Evolutionary conservation across 1,140 invertebrate species (phyloP).

Genomic region (Dendrolimus punctatus): DNA sequence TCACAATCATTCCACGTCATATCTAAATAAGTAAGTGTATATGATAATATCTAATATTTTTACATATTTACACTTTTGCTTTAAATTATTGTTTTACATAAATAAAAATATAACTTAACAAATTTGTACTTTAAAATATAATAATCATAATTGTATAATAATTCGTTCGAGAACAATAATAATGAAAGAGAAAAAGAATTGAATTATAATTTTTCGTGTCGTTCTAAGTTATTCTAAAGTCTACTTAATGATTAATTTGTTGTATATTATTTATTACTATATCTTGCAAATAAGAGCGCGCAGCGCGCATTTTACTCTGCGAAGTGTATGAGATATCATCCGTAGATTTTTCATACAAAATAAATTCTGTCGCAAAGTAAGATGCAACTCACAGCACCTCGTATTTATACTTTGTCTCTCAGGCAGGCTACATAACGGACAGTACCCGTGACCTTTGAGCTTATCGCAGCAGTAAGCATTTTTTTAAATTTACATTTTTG

Average conservation of each 20-base stretch:
- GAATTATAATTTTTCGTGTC: conserved; percentile 33
- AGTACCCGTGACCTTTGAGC: no score
- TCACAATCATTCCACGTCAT: conserved; percentile 46
- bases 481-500: no score
- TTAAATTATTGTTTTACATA: conserved; percentile 43
- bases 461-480: no score
- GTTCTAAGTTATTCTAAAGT: conserved; percentile 49
- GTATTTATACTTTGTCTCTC: no score
- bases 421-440: no score
- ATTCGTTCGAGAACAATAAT: no score
- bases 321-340: no score
- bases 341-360: no score
- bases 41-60: conserved; percentile 66
- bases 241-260: conserved; percentile 65
- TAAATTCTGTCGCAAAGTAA: no score
- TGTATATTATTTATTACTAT: conserved; percentile 42
- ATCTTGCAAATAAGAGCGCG: conserved; percentile 22
- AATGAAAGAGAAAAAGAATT: conserved; percentile 46
- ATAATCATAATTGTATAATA: conserved; percentile 18
- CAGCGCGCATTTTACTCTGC: not conserved
- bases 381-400: no score
- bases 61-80: conserved; percentile 62
- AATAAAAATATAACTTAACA: conserved; percentile 56
- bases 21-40: conserved; percentile 67
- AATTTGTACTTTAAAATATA: conserved; percentile 67